Percentiles rank a stretch among this genome's conserved stretches.
phyloP scores from a whole-genome alignment of 2,113 vertebrate genomes.

The Campylomormyrus numenius region DNA sequence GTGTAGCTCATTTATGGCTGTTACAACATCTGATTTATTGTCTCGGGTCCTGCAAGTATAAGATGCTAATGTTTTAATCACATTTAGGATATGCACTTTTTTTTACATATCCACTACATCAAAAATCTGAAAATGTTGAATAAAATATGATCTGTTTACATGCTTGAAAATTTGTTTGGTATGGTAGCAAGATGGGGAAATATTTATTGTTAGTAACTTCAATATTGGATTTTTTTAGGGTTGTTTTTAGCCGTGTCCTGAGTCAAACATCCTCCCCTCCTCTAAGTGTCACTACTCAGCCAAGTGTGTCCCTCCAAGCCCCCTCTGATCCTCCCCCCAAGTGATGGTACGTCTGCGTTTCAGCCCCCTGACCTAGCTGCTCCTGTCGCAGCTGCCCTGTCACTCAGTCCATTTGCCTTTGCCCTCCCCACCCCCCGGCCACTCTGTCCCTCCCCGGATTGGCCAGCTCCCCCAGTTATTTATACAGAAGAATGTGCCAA shows the following conservation, averaged over 20 bases:
- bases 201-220: not conserved
- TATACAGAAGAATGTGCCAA: slow-evolving; percentile 68
- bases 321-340: not conserved
- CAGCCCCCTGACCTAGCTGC: slow-evolving; percentile 31
- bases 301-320: not conserved
- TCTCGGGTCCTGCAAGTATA: not conserved
- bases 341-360: slow-evolving; percentile 24
- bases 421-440: slow-evolving; percentile 29
- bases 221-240: not conserved
- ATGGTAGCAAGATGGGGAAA: not conserved
- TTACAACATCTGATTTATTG: slow-evolving; percentile 3
- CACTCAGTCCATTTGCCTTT: slow-evolving; percentile 48
- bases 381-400: slow-evolving; percentile 59
- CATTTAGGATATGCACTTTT: not conserved
- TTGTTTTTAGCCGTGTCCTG: not conserved
- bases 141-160: not conserved
- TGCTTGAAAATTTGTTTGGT: not conserved
- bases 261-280: not conserved
- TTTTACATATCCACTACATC: not conserved
- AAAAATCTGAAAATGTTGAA: not conserved
- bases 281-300: not conserved
- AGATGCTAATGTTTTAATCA: not conserved
- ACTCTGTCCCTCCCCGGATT: slow-evolving; percentile 32
- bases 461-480: slow-evolving; percentile 52
- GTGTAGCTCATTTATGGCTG: not conserved